A percentile compares a stretch with the other conserved stretches of the same genome.
Conservation (phyloP, 2,113 vertebrate species). For the Conger conger region DNA sequence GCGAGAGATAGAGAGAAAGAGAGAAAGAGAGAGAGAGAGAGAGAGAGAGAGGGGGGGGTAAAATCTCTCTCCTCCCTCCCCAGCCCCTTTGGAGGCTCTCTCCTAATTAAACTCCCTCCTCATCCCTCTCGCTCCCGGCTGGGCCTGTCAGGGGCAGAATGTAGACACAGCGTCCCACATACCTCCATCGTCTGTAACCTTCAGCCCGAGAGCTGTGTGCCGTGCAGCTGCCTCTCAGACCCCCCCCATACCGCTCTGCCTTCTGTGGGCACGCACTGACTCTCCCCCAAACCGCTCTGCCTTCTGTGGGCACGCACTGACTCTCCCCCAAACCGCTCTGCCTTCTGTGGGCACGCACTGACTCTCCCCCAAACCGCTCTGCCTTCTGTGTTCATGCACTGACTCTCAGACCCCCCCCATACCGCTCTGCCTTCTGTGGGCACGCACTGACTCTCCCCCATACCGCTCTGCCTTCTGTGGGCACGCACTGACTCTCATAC, state of each 20-base stretch:
- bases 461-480: conserved; percentile 54
- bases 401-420: conserved; percentile 44
- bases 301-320: conserved; percentile 62
- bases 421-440: conserved; percentile 54
- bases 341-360: conserved; percentile 62
- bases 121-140: conserved; percentile 71
- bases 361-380: conserved; percentile 50
- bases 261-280: conserved; percentile 62
- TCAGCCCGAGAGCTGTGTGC: conserved; percentile 45
- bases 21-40: background rate
- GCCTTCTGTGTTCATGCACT: conserved; percentile 54
- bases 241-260: conserved; percentile 32
- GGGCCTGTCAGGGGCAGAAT: conserved; percentile 65
- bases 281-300: conserved; percentile 48
- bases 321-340: conserved; percentile 35
- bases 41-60: conserved; percentile 37
- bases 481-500: conserved; percentile 61
- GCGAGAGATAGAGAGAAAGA: conserved; percentile 15
- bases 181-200: conserved; percentile 67
- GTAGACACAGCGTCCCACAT: conserved; percentile 74
- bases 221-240: conserved; percentile 60
- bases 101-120: conserved; percentile 78
- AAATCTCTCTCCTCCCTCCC: conserved; percentile 59
- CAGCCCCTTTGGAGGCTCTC: conserved; percentile 70
- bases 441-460: conserved; percentile 53